phyloP scores from a whole-genome alignment of 2,888 invertebrate species.

The Willowsia nigromaculata region DNA sequence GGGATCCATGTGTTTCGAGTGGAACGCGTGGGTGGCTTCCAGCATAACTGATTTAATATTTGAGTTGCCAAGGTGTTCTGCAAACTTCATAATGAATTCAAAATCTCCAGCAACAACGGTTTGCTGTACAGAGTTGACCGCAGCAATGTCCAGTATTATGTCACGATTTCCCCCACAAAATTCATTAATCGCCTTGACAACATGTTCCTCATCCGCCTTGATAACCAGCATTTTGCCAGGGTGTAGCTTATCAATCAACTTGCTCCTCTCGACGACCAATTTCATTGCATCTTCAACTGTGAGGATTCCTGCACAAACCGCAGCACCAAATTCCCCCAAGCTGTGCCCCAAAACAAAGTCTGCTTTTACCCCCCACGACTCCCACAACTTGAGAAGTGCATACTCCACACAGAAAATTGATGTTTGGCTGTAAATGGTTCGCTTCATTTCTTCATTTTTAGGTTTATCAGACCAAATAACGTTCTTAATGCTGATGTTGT shows the following conservation, averaged over 20 bases:
- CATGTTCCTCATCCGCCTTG: not conserved
- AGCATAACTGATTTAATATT: not conserved
- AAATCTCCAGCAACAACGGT: slow-evolving; percentile 55
- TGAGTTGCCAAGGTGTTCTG: slow-evolving; percentile 16
- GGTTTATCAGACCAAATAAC: too few relatives aligned
- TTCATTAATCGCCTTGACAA: slow-evolving; percentile 1
- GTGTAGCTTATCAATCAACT: slow-evolving; percentile 59
- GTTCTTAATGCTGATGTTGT: not conserved
- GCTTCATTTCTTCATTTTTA: too few relatives aligned
- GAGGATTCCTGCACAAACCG: slow-evolving; percentile 50
- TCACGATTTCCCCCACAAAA: not conserved
- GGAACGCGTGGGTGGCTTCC: slow-evolving; percentile 70
- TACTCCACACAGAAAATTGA: too few relatives aligned
- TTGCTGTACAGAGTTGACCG: slow-evolving; percentile 66
- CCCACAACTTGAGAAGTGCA: slow-evolving; percentile 57
- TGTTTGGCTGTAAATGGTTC: too few relatives aligned
- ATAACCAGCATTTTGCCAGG: slow-evolving; percentile 64
- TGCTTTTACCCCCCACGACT: slow-evolving; percentile 60
- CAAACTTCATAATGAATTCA: slow-evolving; percentile 38
- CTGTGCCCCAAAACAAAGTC: slow-evolving; percentile 71
- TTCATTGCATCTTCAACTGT: slow-evolving; percentile 60
- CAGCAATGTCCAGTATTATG: slow-evolving; percentile 58
- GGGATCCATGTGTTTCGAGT: slow-evolving; percentile 71
- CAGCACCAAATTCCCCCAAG: slow-evolving; percentile 69
- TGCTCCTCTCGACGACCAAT: slow-evolving; percentile 56